These are phyloP conservation scores for Gouania willdenowi DNA, from an alignment of 2,797 vertebrate genomes.

Conservation along the genomic window DNA sequence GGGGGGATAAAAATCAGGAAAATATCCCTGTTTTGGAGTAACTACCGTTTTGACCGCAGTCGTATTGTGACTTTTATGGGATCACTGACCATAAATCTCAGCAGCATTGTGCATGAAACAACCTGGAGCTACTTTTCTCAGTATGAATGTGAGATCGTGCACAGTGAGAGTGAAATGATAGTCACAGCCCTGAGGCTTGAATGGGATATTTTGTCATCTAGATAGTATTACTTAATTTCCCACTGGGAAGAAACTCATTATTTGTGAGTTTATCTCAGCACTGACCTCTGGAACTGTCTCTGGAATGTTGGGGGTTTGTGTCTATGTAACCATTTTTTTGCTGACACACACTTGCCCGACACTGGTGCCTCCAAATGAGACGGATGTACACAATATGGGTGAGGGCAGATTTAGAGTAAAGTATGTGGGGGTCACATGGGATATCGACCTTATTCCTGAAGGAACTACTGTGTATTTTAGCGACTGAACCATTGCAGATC, in stretches of 20 bases:
- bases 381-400: constrained; percentile 51
- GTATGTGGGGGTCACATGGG: constrained; percentile 32
- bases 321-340: constrained; percentile 32
- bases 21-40: too few species aligned
- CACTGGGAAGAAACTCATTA: constrained; percentile 77
- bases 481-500: too few species aligned
- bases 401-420: constrained; percentile 38
- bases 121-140: constrained; percentile 39
- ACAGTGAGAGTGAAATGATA: constrained; percentile 66
- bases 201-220: constrained; percentile 78
- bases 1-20: too few species aligned
- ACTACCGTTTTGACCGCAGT: constrained; percentile 9
- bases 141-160: constrained; percentile 53
- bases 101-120: constrained; percentile 27
- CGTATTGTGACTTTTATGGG: constrained; percentile 12
- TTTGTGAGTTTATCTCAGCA: constrained; percentile 70
- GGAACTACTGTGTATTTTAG: constrained; percentile 42
- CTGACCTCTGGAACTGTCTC: constrained; percentile 66
- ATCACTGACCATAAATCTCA: constrained; percentile 49
- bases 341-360: constrained; percentile 21
- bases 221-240: constrained; percentile 78
- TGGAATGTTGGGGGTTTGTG: constrained; percentile 69
- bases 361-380: constrained; percentile 53
- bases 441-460: constrained; percentile 30
- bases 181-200: constrained; percentile 60